phyloP scores from a whole-genome alignment of 2,797 vertebrate genomes.

The Simalia tracyae region DNA sequence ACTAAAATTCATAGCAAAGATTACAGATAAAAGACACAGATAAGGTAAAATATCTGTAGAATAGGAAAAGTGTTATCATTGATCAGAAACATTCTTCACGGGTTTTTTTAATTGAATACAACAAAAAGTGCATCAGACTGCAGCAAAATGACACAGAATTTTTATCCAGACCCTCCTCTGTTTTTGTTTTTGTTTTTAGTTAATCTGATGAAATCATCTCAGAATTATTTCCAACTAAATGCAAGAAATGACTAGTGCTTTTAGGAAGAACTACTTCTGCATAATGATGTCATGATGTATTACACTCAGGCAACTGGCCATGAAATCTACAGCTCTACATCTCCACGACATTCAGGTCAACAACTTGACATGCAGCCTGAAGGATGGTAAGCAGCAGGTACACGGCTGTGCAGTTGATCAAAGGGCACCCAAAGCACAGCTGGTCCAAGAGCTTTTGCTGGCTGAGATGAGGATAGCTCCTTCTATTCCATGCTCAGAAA shows the following conservation, averaged over 20 bases:
- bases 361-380: neutral
- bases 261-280: slow-evolving; percentile 44
- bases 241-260: slow-evolving; percentile 18
- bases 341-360: neutral
- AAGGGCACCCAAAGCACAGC: neutral
- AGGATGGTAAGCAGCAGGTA: neutral
- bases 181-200: neutral
- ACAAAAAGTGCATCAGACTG: neutral
- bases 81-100: slow-evolving; percentile 32
- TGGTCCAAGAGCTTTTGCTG: neutral
- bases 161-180: slow-evolving; percentile 14
- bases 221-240: slow-evolving; percentile 3
- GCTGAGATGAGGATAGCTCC: neutral
- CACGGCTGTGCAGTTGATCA: neutral
- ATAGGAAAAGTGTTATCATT: slow-evolving; percentile 34
- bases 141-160: neutral
- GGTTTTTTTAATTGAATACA: slow-evolving; percentile 38
- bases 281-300: slow-evolving; percentile 28
- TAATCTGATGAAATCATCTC: neutral
- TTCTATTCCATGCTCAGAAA: neutral
- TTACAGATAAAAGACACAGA: slow-evolving; percentile 43
- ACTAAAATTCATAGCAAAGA: slow-evolving; percentile 42
- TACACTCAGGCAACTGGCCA: neutral
- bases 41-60: slow-evolving; percentile 20
- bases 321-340: neutral